Conservation (phyloP, 2,888 invertebrate species). For the Scaptodrosophila latifasciaeformis region DNA sequence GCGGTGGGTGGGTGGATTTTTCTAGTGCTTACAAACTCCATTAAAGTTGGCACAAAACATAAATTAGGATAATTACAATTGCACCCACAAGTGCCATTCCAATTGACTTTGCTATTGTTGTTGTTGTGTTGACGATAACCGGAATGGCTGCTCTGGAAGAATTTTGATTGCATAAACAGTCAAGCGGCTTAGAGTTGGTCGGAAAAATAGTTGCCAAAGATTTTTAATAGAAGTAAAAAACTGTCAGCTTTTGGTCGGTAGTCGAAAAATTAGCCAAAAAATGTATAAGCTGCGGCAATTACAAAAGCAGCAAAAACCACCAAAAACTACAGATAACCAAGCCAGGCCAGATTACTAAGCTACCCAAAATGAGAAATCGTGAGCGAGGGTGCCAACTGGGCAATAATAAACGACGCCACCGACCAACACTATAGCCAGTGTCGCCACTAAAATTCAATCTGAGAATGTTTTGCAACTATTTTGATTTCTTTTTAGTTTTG, state of each 20-base stretch:
- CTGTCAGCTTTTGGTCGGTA: neutral
- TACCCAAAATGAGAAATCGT: neutral
- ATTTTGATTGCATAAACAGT: conserved; percentile 65
- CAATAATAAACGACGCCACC: too few relatives aligned
- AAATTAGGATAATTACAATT: conserved; percentile 70
- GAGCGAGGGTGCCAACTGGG: conserved; percentile 35
- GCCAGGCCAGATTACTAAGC: neutral
- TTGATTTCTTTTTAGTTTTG: too few relatives aligned
- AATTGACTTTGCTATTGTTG: conserved; percentile 12
- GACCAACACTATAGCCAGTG: conserved; percentile 20
- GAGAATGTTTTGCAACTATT: conserved; percentile 60
- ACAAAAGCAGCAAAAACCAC: conserved; percentile 35
- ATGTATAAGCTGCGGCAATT: conserved; percentile 35
- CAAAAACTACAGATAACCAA: neutral
- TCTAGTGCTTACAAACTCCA: conserved; percentile 23
- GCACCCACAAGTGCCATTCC: conserved; percentile 67
- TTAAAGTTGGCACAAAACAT: conserved; percentile 44
- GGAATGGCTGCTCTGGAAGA: conserved; percentile 37
- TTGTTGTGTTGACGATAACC: conserved; percentile 18
- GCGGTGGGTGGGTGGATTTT: neutral
- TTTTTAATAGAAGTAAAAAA: neutral
- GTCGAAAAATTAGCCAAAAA: conserved; percentile 48
- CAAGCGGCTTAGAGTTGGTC: neutral
- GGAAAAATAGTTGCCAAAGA: neutral
- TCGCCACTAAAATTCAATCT: conserved; percentile 17